Evolutionary conservation across 2,797 vertebrate genomes (phyloP).

Genomic region (Anisognathus igniventris): DNA sequence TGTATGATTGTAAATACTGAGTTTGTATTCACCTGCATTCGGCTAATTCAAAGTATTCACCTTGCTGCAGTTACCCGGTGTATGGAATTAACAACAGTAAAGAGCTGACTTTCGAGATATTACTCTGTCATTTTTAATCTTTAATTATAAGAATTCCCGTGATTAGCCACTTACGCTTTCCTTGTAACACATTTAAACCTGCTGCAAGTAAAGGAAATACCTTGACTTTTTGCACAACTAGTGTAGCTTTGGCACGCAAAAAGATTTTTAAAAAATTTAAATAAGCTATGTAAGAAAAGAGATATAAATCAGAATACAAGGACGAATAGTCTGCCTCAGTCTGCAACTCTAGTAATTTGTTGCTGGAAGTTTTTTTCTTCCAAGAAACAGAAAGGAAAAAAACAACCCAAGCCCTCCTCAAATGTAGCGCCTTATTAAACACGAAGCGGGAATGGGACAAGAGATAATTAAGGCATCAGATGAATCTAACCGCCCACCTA

Average conservation of each 20-base stretch:
- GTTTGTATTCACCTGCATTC: conserved; percentile 4
- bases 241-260: neutral
- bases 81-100: neutral
- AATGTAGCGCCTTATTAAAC: neutral
- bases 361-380: conserved; percentile 1
- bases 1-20: neutral
- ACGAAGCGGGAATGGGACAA: neutral
- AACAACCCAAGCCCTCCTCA: neutral
- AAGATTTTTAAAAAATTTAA: neutral
- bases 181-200: neutral
- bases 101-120: neutral
- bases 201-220: neutral
- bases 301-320: neutral
- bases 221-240: neutral
- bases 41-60: neutral
- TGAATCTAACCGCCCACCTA: neutral
- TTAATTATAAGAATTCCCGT: neutral
- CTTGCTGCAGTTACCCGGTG: neutral
- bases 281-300: neutral
- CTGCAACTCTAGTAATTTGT: neutral
- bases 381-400: neutral
- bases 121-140: neutral
- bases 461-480: neutral
- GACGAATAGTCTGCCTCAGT: neutral
- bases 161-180: neutral